Evolutionary conservation across 2,113 vertebrate genomes (phyloP).

Genomic region (Nothocercus nigrocapillus): DNA sequence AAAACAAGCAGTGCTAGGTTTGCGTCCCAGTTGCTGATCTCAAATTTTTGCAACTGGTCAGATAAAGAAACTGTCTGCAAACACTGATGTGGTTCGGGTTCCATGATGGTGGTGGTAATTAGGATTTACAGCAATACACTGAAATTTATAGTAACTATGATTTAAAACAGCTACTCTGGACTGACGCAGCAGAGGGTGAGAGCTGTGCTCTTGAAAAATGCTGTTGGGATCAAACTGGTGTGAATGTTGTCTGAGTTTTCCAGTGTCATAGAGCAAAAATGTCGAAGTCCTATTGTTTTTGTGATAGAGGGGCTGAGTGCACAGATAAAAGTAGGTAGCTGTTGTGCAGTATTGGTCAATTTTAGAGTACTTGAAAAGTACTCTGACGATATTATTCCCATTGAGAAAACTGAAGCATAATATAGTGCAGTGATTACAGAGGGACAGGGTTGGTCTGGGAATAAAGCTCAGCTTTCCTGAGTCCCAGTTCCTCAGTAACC

Average conservation of each 20-base stretch:
- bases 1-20: background rate
- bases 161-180: background rate
- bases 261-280: background rate
- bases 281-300: background rate
- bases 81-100: background rate
- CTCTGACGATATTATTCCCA: background rate
- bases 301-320: background rate
- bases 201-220: background rate
- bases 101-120: background rate
- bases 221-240: background rate
- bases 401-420: background rate
- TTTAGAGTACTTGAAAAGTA: background rate
- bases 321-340: background rate
- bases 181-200: background rate
- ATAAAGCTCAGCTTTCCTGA: background rate
- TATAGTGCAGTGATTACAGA: background rate
- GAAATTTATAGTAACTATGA: background rate
- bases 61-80: background rate
- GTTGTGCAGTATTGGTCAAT: background rate
- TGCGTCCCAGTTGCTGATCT: background rate
- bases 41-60: background rate
- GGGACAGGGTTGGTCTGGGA: background rate
- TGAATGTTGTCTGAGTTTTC: background rate
- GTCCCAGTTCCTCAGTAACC: background rate
- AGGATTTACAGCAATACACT: background rate